Evolutionary conservation across 2,113 vertebrate genomes (phyloP), one percentile per base, ranked within the genome.

Genomic region (Channa maculata): DNA sequence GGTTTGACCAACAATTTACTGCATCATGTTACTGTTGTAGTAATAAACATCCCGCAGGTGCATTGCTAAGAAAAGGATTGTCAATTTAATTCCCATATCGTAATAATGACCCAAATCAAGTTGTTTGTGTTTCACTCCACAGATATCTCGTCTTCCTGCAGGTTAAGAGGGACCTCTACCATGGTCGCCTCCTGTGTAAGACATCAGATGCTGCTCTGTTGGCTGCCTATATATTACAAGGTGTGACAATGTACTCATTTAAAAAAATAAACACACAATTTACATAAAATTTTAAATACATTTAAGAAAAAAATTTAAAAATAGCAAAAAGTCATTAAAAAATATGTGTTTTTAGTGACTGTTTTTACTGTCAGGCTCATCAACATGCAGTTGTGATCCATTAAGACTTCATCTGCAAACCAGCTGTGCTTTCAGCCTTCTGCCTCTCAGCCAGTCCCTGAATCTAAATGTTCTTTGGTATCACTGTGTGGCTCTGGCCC

Each of bases 141-240:
- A 99, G 98, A 94, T 99, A 99, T 91, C 87, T 99, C 60, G 97
- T 99, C 83, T 99, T 99, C 95, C 96, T 99, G 70, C 98, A 99
- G 96, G 98, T 99, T 89, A 99, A 99, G 87, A 94, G 98, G 89
- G 98, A 99, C 91, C 96, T 99, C 75, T 99, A 99, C 92, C 98
- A 99, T 0, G 97, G 98, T 1, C 96, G 97, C 0, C 96, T 99
- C 43, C 95, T 99, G 83, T 99, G 97, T 92, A 98, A 97, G 93
- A 99, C 97, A 0, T 98, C 98, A 0, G 98, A 99, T 0, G 97
- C 97, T 0, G 98, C 98, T 38, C 78, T 97, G 85, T 69, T 99
- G 88, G 97, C 97, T 5, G 97, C 97, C 57, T 96, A 98, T 85
- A 98, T 99, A 85, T 95, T 99, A 76, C 97, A 99, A 94, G 98